Conservation (phyloP, 2,113 vertebrate species). For the Atlantisia rogersi region DNA sequence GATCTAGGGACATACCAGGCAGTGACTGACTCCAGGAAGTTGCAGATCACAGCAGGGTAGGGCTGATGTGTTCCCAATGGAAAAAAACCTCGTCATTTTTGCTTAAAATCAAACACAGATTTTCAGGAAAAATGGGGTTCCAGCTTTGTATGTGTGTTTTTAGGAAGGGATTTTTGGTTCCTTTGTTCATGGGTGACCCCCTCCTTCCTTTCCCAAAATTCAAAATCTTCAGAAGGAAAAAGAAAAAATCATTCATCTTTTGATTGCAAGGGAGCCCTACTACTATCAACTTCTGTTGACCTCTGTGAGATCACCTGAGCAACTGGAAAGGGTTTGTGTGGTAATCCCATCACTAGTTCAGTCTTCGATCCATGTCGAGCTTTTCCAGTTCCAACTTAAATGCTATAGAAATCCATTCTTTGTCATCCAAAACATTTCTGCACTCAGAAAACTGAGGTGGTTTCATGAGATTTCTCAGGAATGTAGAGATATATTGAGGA, state of each 20-base stretch:
- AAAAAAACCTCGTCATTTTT: not conserved
- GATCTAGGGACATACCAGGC: not conserved
- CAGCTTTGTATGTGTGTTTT: not conserved
- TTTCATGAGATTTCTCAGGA: not conserved
- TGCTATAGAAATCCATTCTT: not conserved
- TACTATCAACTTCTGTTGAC: not conserved
- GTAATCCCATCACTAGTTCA: not conserved
- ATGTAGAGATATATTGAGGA: not conserved
- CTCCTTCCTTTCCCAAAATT: not conserved
- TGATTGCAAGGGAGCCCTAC: not conserved
- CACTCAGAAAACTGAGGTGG: not conserved
- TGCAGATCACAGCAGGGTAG: not conserved
- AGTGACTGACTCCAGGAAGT: not conserved
- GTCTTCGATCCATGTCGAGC: accelerated
- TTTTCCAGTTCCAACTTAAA: not conserved
- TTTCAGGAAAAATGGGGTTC: not conserved
- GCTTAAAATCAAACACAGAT: not conserved
- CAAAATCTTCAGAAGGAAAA: not conserved
- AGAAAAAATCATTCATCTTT: not conserved
- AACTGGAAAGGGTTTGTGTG: not conserved
- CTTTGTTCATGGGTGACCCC: not conserved
- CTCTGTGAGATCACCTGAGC: not conserved
- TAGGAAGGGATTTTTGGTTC: not conserved
- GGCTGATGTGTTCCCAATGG: not conserved
- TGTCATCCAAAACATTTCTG: not conserved